Evolutionary conservation across 2,888 invertebrate species (phyloP), one percentile per base, ranked within the genome.

Genomic region (Tinea pellionella): DNA sequence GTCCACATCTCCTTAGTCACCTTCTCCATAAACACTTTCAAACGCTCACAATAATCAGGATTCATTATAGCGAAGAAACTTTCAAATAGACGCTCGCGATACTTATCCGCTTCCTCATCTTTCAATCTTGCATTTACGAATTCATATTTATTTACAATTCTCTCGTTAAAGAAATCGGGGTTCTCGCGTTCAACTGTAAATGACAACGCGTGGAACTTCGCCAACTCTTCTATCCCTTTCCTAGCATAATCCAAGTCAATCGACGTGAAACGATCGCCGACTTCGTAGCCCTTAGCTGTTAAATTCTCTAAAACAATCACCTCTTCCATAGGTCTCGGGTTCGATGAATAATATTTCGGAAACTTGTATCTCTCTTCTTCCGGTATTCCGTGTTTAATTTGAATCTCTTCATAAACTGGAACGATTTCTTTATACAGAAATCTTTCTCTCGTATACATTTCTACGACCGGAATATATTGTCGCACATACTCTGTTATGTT

Each of bases 191-290:
- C 56, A n/a, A 62, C 24, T 19, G 53, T 60, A 55, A 41, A 62
- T 9, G 62, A 62, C 11, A 62, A n/a, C n/a, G 62, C 62, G 37
- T 62, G 62, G 29, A 60, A 62, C 16, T 61, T 60, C 1, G 62
- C 60, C 43, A 62, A 42, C 18, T 60, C 19, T 9, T 16, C 18
- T 9, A 62, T 53, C 0, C 58, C 59, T 30, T 51, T 56, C 13
- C 32, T 42, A 11, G 62, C 62, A 42, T 59, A 59, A 2, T 59
- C 18, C 59, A 58, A 62, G 32, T 59, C 58, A 30, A 62, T 62
- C 2, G 60, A 15, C 15, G 37, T 37, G 13, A 59, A 59, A 24
- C 62, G 37, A 30, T 61, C 59, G 6, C 57, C 51, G 0, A 57
- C 60, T n/a, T 18, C 18, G 30, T 59, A 62, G 0, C 59, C 55